A percentile compares a stretch with the other conserved stretches of the same genome.
These are phyloP conservation scores for Indicator indicator DNA, from an alignment of 2,113 vertebrate genomes.

Conservation along the genomic window DNA sequence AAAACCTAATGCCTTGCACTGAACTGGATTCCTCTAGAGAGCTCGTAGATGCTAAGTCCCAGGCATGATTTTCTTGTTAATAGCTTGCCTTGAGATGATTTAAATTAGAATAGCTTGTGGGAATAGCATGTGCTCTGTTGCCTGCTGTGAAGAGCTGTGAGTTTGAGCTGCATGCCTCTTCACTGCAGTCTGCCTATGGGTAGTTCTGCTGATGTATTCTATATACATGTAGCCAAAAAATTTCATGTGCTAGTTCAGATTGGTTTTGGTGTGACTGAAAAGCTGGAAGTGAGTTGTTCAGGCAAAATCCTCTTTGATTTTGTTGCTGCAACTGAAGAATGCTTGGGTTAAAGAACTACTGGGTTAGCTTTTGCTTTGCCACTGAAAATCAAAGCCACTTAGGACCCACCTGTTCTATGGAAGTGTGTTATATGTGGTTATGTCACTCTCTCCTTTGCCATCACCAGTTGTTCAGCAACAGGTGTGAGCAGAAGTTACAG, in stretches of 20 bases:
- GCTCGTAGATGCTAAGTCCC: not conserved
- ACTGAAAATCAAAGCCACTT: not conserved
- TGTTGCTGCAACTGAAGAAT: not conserved
- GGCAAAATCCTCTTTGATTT: not conserved
- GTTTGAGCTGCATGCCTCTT: not conserved
- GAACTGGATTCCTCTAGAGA: not conserved
- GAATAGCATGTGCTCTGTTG: conserved; percentile 20
- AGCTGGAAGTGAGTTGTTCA: not conserved
- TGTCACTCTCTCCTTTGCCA: not conserved
- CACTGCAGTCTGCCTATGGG: not conserved
- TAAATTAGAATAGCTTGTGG: conserved; percentile 18
- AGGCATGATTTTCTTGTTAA: conserved; percentile 44
- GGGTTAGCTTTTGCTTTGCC: not conserved
- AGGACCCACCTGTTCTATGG: not conserved
- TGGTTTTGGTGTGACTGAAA: not conserved
- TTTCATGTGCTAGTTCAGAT: not conserved
- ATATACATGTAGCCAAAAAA: not conserved
- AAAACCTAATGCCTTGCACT: not conserved
- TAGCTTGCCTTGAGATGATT: conserved; percentile 25
- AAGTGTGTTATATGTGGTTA: not conserved
- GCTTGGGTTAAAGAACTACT: not conserved
- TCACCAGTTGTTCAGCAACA: not conserved
- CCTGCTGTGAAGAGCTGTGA: not conserved
- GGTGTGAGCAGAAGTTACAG: not conserved
- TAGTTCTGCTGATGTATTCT: not conserved